phyloP scores from a whole-genome alignment of 1,140 invertebrate genomes.

The Zaprionus vittiger region DNA sequence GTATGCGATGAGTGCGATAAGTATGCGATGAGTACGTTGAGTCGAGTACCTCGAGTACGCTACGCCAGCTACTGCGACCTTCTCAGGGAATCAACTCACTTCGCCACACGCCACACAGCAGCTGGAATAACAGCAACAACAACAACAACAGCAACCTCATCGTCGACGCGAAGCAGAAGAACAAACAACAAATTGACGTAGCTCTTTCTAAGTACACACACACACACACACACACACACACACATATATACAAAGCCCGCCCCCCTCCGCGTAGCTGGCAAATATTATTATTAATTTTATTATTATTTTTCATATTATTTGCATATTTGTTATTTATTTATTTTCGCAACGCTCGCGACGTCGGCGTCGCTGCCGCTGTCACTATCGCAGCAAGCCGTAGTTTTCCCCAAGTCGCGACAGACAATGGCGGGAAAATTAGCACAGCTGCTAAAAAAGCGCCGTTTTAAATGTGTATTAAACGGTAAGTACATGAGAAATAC shows the following conservation, averaged over 20 bases:
- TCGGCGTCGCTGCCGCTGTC: slow-evolving; percentile 6
- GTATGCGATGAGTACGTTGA: background rate
- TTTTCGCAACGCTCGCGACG: slow-evolving; percentile 32
- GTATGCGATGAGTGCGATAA: slow-evolving; percentile 12
- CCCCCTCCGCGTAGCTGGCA: background rate
- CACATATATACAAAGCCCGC: background rate
- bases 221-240: slow-evolving; percentile 8
- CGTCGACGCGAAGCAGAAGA: background rate
- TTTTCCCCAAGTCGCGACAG: slow-evolving; percentile 65
- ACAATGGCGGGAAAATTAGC: slow-evolving; percentile 75
- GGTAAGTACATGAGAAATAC: slow-evolving; percentile 66
- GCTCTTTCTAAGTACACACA: slow-evolving; percentile 44
- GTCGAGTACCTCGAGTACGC: background rate
- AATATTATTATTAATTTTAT: slow-evolving; percentile 33
- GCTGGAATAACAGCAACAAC: slow-evolving; percentile 1
- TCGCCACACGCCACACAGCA: slow-evolving; percentile 41
- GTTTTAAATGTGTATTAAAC: slow-evolving; percentile 62
- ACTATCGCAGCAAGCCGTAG: slow-evolving; percentile 13
- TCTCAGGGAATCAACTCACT: slow-evolving; percentile 26
- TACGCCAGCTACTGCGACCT: slow-evolving; percentile 15
- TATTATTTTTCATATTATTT: slow-evolving; percentile 20
- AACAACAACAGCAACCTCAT: background rate
- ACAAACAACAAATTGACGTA: slow-evolving; percentile 38
- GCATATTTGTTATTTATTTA: slow-evolving; percentile 43
- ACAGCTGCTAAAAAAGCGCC: slow-evolving; percentile 57